Evolutionary conservation across 2,888 invertebrate species (phyloP), one percentile per base, ranked within the genome.

Genomic region (Odontocolon sp.): DNA sequence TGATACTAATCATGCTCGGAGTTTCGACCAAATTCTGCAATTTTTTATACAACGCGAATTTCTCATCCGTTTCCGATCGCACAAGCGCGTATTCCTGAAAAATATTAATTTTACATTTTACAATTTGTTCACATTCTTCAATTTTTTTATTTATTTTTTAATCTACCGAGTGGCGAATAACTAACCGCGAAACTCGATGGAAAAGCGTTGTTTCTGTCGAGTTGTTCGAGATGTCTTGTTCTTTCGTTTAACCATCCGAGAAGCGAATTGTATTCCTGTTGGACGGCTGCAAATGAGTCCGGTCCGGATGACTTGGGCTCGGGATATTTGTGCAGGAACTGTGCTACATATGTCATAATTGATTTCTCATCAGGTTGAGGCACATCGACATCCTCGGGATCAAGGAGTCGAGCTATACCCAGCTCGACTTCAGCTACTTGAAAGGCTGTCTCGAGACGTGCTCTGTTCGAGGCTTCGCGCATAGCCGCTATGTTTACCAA

Each of bases 271-370:
- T 96, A 95, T 90, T 97, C 95, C 85, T 94, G 94, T 89, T 97
- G 96, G 73, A 96, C 93, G 81, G 95, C 94, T 81, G 95, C 94
- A 82, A 95, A 94, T 72, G 95, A 94, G 87, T 95, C 95, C 16
- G 93, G 93, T 79, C 94, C 94, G 76, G 94, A 94, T 81, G 94
- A 94, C 91, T 94, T 95, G 59, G 96, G 96, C 92, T 97, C 96
- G 52, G 96, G 96, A 91, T 96, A 97, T 92, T 98, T 97, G 91
- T 98, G 98, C 88, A 99, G 92, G 91, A 99, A 99, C 92, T 99
- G 98, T 40, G 99, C 98, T 78, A 99, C 98, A 90, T 99, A 99
- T 28, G 99, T 99, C 98, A 99, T 99, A 85, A 99, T 97, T 78
- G 98, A 98, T 91, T 97, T 96, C 90, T 99, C 99, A 91, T 99